Base-by-base conservation (phyloP, 1,140 invertebrate genomes). In the Physella acuta region DNA sequence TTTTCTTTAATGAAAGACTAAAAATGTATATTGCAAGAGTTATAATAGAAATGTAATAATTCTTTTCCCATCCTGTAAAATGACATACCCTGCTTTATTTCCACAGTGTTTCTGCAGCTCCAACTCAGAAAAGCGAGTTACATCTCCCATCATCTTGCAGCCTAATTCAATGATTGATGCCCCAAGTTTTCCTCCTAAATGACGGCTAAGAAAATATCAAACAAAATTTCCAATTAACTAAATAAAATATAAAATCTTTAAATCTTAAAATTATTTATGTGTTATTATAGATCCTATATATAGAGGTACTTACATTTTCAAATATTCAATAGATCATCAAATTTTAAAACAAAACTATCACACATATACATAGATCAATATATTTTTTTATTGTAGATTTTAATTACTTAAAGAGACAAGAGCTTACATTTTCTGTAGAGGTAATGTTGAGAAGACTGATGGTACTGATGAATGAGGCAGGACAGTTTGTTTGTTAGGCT, bases 401-500 rank as follows among this genome's bases (percentile, higher is more conserved):
- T 11, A 56, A 17, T 49, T n/a, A n/a, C n/a, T n/a, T n/a, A n/a
- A n/a, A n/a, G n/a, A n/a, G n/a, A n/a, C n/a, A n/a, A 3, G 49
- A 1, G 70, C 81, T 84, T 78, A 86, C 81, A 88, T 80, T 80
- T 88, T 87, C 37, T 76, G 74, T 20, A 89, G 74, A 2, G 85
- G 89, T 31, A 95, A 84, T 0, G 88, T 89, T 65, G 86, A 79
- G 84, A 88, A 95, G 4, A 95, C 82, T 4, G 81, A 72, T 4
- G 85, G 68, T 8, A 95, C 89, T 67, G 88, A 86, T 36, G 84
- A 81, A 49, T 89, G 85, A 11, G 94, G 92, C 66, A 98, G 82
- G 64, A 98, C 87, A 0, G 95, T 97, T 87, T 98, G 95, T 78
- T 92, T 89, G 83, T 97, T 95, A 0, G 95, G 95, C 84, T 97